phyloP scores from a whole-genome alignment of 2,113 vertebrate genomes.

The Pterophyllum scalare region DNA sequence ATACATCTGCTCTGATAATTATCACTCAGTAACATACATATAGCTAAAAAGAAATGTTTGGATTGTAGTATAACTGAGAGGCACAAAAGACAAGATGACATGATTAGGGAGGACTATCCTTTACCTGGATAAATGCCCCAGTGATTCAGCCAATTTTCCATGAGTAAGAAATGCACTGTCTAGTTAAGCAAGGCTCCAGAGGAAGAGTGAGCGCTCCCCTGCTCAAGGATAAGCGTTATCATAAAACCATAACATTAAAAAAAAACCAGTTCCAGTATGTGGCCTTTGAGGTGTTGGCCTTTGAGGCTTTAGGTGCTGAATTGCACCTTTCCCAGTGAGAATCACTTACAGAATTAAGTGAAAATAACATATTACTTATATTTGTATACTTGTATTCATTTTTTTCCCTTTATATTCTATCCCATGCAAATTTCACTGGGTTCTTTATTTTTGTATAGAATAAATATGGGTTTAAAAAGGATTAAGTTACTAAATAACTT shows the following conservation, averaged over 20 bases:
- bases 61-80: conserved; percentile 28
- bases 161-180: background rate
- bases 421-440: background rate
- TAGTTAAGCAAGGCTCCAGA: background rate
- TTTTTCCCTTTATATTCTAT: background rate
- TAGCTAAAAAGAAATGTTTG: background rate
- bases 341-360: background rate
- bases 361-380: background rate
- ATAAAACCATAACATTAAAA: background rate
- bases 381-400: background rate
- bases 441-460: background rate
- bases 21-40: background rate
- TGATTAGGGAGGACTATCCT: background rate
- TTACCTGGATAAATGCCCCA: background rate
- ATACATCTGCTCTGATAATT: background rate
- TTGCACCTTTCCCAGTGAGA: background rate
- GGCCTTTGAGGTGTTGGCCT: background rate
- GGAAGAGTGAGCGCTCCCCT: background rate
- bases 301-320: background rate
- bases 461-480: background rate
- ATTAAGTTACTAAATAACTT: conserved; percentile 1
- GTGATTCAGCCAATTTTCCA: background rate
- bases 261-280: background rate
- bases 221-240: background rate
- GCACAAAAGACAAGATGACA: conserved; percentile 24